phyloP scores from a whole-genome alignment of 1,140 invertebrate species.

The Hydropsyche tenuis region DNA sequence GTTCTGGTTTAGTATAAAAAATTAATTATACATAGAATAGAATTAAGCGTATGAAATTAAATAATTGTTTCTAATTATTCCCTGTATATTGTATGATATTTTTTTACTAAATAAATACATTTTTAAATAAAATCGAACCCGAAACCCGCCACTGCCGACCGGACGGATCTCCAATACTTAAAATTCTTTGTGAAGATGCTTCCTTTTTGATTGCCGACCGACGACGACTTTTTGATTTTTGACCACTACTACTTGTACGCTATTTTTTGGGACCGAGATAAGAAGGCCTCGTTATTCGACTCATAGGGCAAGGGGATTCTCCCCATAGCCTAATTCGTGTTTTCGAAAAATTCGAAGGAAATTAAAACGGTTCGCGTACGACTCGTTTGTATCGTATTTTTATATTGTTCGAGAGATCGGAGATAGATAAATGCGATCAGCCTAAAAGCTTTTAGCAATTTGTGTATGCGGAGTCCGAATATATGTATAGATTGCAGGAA shows the following conservation, averaged over 20 bases:
- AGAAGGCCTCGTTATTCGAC: not conserved
- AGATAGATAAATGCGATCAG: slow-evolving; percentile 3
- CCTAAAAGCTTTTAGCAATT: slow-evolving; percentile 26
- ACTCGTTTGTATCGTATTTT: slow-evolving; percentile 2
- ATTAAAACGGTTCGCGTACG: slow-evolving; percentile 1
- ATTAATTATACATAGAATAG: no score
- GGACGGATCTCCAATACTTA: slow-evolving; percentile 45
- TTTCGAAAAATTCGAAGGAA: not conserved
- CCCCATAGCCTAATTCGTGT: not conserved
- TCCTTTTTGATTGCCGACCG: slow-evolving; percentile 35
- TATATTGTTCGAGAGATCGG: not conserved
- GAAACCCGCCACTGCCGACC: slow-evolving; percentile 9
- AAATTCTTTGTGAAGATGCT: slow-evolving; percentile 42
- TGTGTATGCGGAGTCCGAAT: not conserved
- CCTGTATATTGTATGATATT: no score
- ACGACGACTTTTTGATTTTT: slow-evolving; percentile 32
- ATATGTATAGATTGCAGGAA: no score
- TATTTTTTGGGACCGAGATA: slow-evolving; percentile 8
- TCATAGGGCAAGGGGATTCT: slow-evolving; percentile 10
- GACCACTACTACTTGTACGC: slow-evolving; percentile 13
- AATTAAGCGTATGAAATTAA: no score
- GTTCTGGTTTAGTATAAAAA: no score
- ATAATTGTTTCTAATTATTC: no score
- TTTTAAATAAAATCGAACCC: no score
- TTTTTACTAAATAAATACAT: no score